Percentiles rank a stretch among this genome's conserved stretches.
Conservation (phyloP, 35 echinoderm and acorn worm species). For the Lytechinus pictus region DNA sequence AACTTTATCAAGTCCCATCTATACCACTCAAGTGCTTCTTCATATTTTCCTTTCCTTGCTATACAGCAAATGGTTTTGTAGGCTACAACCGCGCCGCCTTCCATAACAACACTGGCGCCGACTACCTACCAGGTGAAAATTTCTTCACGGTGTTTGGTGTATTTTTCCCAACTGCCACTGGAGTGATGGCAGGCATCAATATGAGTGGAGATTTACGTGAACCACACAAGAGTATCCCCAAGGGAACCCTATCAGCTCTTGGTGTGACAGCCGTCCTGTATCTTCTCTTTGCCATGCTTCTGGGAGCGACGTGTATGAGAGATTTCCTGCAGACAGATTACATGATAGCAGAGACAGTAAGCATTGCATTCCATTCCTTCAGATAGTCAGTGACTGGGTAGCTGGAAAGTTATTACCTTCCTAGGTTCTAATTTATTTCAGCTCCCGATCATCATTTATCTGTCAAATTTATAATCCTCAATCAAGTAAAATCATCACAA, state of each 20-base stretch:
- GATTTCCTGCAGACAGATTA: slow-evolving; percentile 80
- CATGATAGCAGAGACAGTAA: slow-evolving; percentile 97
- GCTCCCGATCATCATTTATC: too few species aligned
- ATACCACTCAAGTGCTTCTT: not conserved
- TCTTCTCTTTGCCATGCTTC: slow-evolving; percentile 81
- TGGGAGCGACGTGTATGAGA: slow-evolving; percentile 84
- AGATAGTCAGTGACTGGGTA: too few species aligned
- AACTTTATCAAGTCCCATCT: too few species aligned
- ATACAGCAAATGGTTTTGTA: slow-evolving; percentile 77
- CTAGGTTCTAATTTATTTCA: too few species aligned
- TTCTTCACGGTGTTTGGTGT: slow-evolving; percentile 98
- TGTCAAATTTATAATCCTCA: too few species aligned
- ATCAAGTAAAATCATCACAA: too few species aligned
- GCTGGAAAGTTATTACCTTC: too few species aligned
- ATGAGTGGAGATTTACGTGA: slow-evolving; percentile 94
- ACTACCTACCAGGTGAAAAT: slow-evolving; percentile 66
- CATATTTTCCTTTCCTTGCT: slow-evolving; percentile 32
- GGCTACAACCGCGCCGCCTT: slow-evolving; percentile 77
- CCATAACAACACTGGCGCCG: slow-evolving; percentile 76
- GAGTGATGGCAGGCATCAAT: slow-evolving; percentile 97
- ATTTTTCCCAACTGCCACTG: slow-evolving; percentile 98
- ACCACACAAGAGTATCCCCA: slow-evolving; percentile 84
- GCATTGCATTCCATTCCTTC: not conserved
- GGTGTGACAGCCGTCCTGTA: slow-evolving; percentile 87
- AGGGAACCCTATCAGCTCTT: slow-evolving; percentile 85